Percentiles rank a stretch among this genome's conserved stretches.
Evolutionary conservation across 2,113 vertebrate genomes (phyloP).

Genomic region (Toxostoma redivivum): DNA sequence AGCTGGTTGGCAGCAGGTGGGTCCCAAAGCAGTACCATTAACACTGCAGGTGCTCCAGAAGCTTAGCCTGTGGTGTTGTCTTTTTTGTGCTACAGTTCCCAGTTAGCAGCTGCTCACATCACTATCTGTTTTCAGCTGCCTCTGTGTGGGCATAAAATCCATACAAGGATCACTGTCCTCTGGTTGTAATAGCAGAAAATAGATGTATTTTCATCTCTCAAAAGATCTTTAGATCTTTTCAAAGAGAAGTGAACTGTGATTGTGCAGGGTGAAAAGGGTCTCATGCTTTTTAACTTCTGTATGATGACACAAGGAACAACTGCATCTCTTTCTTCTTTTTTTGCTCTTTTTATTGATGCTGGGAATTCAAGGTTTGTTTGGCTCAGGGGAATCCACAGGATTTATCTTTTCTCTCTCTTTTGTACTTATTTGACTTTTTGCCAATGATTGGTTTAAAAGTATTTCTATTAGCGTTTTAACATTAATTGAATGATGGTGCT

Average conservation of each 20-base stretch:
- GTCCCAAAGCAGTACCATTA: neutral
- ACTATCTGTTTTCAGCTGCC: neutral
- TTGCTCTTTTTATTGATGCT: neutral
- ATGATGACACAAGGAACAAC: conserved; percentile 21
- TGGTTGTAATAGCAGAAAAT: conserved; percentile 38
- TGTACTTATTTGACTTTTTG: neutral
- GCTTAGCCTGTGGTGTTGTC: neutral
- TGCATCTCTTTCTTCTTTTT: conserved; percentile 9
- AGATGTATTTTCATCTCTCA: conserved; percentile 30
- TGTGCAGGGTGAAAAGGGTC: conserved; percentile 35
- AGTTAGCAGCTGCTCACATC: neutral
- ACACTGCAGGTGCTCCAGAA: neutral
- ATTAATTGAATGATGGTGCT: neutral
- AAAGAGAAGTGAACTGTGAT: conserved; percentile 35
- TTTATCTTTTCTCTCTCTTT: neutral
- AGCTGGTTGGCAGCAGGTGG: neutral
- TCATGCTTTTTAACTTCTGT: conserved; percentile 40
- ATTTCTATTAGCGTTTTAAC: neutral
- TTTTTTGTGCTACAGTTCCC: neutral
- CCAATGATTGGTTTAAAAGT: neutral
- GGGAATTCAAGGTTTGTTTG: neutral
- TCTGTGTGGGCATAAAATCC: conserved; percentile 12
- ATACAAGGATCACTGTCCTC: neutral
- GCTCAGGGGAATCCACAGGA: neutral
- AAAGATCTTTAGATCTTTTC: conserved; percentile 49